These are phyloP conservation scores for Syrista parreyssii DNA, from an alignment of 2,888 invertebrate species.

Conservation along the genomic window DNA sequence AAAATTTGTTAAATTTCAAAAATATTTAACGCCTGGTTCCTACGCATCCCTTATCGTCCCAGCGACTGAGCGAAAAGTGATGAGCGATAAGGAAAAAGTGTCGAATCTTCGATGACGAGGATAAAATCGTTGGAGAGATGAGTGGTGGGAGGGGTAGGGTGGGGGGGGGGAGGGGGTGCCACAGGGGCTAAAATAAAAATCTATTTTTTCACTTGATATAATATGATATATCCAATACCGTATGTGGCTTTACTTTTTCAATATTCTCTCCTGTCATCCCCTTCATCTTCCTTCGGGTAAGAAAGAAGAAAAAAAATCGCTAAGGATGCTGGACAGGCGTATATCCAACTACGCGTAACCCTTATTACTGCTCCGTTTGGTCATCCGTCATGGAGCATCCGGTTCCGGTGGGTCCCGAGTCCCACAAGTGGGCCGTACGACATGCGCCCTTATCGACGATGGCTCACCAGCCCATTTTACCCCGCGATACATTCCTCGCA, in stretches of 20 bases:
- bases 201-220: conserved; percentile 28
- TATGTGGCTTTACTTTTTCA: conserved; percentile 19
- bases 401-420: conserved; percentile 2
- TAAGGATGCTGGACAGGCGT: conserved; percentile 22
- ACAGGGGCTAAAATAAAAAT: conserved; percentile 21
- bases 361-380: conserved; percentile 51
- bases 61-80: not conserved
- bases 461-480: not conserved
- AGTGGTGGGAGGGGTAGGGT: too few species aligned
- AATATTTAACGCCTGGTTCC: not conserved
- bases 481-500: conserved; percentile 19
- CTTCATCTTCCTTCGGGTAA: not conserved
- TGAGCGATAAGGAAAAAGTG: not conserved
- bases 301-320: not conserved
- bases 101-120: not conserved
- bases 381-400: conserved; percentile 15
- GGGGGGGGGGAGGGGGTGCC: not conserved
- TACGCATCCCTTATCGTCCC: not conserved
- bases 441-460: not conserved
- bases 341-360: conserved; percentile 15
- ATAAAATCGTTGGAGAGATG: too few species aligned
- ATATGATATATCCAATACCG: conserved; percentile 25
- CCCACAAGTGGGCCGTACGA: not conserved
- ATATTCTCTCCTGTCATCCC: conserved; percentile 12
- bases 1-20: not conserved